These are phyloP conservation scores for Astropecten irregularis DNA, from an alignment of 53 echinoderm and acorn worm species.

Conservation along the genomic window DNA sequence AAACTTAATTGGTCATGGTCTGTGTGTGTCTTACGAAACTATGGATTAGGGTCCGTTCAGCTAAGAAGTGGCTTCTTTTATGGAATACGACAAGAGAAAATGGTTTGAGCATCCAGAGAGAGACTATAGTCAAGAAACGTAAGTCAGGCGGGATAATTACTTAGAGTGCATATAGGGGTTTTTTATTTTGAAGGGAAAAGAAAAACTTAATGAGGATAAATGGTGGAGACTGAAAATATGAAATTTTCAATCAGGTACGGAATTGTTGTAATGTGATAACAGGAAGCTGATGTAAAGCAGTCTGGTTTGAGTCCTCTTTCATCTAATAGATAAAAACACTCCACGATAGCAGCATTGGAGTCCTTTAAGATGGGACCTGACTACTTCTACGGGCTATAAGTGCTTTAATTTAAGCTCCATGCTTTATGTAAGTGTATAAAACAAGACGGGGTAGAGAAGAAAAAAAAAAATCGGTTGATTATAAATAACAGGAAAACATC, in stretches of 20 bases:
- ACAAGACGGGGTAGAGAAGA: background rate
- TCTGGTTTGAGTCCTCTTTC: background rate
- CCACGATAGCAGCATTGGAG: background rate
- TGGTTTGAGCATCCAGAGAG: too few species aligned
- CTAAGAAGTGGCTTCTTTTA: too few species aligned
- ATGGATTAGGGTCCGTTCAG: background rate
- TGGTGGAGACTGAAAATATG: background rate
- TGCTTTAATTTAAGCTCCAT: constrained; percentile 9
- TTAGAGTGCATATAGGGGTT: too few species aligned
- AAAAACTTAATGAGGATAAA: too few species aligned
- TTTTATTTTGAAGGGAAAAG: too few species aligned
- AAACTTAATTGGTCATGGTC: background rate
- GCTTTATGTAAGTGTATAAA: background rate
- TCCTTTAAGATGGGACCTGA: background rate
- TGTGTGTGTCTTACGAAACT: background rate
- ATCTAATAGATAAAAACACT: constrained; percentile 17
- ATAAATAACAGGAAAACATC: constrained; percentile 35
- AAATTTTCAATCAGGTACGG: background rate
- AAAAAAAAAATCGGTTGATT: constrained; percentile 11
- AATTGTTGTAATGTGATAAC: background rate
- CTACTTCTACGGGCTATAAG: background rate
- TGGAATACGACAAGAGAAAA: too few species aligned
- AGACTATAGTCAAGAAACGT: too few species aligned
- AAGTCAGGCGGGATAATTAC: too few species aligned
- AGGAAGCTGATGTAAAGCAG: background rate